Evolutionary conservation across 2,888 invertebrate genomes (phyloP), one percentile per base, ranked within the genome.

Genomic region (Clostera curtula): DNA sequence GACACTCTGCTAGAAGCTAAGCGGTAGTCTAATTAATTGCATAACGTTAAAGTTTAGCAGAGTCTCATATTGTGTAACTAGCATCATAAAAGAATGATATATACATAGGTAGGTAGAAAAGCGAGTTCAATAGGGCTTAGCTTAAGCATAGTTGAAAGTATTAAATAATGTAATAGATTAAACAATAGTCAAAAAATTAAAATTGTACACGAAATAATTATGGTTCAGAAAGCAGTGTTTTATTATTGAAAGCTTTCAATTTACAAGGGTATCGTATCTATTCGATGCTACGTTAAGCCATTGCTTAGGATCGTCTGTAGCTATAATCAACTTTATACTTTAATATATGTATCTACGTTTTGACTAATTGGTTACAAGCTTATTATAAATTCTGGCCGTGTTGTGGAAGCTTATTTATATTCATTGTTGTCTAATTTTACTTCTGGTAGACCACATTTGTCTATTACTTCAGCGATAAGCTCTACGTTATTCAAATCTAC

Each of bases 401-500:
- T 63, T 44, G 61, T 69, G 61, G 40, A 68, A 70, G 73, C 73
- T 53, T 45, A 29, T 31, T 34, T 40, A 41, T 37, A 48, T 64
- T 66, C 60, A 51, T 43, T 51, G 68, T 68, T 72, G 69, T 65
- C 69, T 36, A 38, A 43, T 23, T 34, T 42, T 29, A 14, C 31
- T 34, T 36, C 38, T n/a, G n/a, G n/a, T n/a, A n/a, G 51, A 61
- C 61, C 52, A 60, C 51, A 18, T 28, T 29, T 7, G 24, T 36
- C 41, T 41, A 43, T 12, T 6, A 31, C 26, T 12, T 12, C 42
- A 31, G 62, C 57, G 45, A 40, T 43, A 67, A 67, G 62, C 56
- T 53, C 67, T 62, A 58, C 50, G 48, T 70, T 72, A 70, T 42
- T 40, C 44, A 68, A 47, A 37, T 25, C 77, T 79, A 79, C 74